Base-by-base conservation (phyloP, 2,797 vertebrate genomes). In the Amazona ochrocephala region DNA sequence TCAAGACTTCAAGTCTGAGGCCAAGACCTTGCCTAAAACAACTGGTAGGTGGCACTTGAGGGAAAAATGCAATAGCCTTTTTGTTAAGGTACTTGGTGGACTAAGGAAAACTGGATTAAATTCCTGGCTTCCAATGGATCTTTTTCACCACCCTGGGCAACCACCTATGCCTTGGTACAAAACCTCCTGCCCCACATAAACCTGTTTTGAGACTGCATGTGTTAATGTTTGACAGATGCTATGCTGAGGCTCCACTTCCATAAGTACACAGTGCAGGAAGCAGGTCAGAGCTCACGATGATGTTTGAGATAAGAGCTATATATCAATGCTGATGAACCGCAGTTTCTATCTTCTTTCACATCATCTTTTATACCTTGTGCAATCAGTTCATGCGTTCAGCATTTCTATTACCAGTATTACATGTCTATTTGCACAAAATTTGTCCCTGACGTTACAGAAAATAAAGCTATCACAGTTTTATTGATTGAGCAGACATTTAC, bases 341-440 rank as follows among this genome's bases (percentile, higher is more conserved):
- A n/a, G 32, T 54, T 90, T 89, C 64, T 56, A 4, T 71, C 80
- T 79, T 60, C 60, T 81, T 80, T 76, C 42, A 54, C 23, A 50
- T 65, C 56, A 82, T 71, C 71, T 87, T 84, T 88, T 64, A 75
- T 56, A 79, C 7, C 37, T 61, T 3, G 1, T 66, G 79, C 44
- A 72, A 76, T 75, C 66, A 65, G 50, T 91, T 76, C 15, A 67
- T 1, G 5, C 0, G 1, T 47, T 87, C 48, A 70, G 30, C 27
- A 67, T 48, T 95, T 73, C 74, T 90, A 8, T 62, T 82, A 65
- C 71, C 21, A 50, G 22, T 22, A 45, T 51, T 71, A 84, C 70
- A 73, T 48, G 45, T 56, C 76, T 91, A 20, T 90, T 88, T 90
- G 60, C 74, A 91, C 41, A 42, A 65, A 90, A 90, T 82, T 80